These are phyloP conservation scores for Phrynocephalus vlangalii DNA, from an alignment of 2,797 vertebrate species.

Conservation along the genomic window DNA sequence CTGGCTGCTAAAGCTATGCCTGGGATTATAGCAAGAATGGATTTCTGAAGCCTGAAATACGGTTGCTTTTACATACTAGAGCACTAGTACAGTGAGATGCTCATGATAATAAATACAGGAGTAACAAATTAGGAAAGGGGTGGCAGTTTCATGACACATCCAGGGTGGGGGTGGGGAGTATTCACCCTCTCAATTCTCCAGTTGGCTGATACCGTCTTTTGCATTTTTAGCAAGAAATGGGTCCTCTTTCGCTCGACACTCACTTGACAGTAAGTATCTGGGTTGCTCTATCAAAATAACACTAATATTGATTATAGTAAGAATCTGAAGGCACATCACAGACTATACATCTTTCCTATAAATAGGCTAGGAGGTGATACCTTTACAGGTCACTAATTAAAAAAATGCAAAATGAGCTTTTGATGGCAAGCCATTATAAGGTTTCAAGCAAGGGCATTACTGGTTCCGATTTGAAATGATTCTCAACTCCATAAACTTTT, in stretches of 20 bases:
- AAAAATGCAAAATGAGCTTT: neutral
- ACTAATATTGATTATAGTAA: too few species aligned
- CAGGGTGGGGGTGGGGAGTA: neutral
- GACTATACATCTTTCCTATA: neutral
- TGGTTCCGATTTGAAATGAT: too few species aligned
- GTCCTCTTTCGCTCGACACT: neutral
- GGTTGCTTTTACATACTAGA: neutral
- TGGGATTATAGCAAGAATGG: neutral
- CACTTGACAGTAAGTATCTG: slow-evolving; percentile 29
- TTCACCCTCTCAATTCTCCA: neutral
- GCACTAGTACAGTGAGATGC: neutral
- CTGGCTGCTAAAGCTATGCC: too few species aligned
- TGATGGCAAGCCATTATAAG: too few species aligned
- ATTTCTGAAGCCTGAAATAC: neutral
- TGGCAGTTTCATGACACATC: neutral
- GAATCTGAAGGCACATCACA: neutral
- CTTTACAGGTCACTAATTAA: too few species aligned
- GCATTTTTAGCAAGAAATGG: neutral
- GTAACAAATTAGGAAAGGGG: too few species aligned
- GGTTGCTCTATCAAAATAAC: neutral
- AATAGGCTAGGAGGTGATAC: neutral
- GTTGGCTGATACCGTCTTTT: neutral
- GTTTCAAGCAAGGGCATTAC: too few species aligned
- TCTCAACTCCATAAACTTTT: too few species aligned
- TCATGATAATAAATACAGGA: too few species aligned